Evolutionary conservation across 2,888 invertebrate species (phyloP).

Genomic region (Aphidius colemani): DNA sequence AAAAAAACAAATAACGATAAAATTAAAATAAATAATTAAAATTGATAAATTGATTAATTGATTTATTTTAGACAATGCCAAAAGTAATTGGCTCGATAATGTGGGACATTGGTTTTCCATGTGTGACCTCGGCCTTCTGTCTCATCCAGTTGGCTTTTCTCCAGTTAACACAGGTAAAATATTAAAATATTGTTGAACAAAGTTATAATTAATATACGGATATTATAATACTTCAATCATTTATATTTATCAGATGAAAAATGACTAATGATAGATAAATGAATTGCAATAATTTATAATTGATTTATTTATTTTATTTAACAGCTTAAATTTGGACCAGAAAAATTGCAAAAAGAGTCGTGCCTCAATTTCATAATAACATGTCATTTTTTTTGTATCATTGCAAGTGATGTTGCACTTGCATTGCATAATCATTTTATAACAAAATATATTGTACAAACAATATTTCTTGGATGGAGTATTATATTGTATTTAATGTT

Average conservation of each 20-base stretch:
- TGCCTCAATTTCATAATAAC: slow-evolving; percentile 62
- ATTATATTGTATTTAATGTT: slow-evolving; percentile 63
- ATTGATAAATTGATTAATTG: neutral
- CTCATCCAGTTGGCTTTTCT: slow-evolving; percentile 65
- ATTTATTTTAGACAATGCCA: slow-evolving; percentile 59
- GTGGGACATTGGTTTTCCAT: slow-evolving; percentile 66
- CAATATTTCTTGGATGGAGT: slow-evolving; percentile 64
- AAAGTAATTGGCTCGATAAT: slow-evolving; percentile 62
- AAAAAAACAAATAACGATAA: neutral
- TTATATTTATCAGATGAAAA: neutral
- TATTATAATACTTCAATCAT: neutral
- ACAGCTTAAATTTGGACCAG: slow-evolving; percentile 62
- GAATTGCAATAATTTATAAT: neutral
- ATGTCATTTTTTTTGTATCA: slow-evolving; percentile 62
- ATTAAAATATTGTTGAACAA: slow-evolving; percentile 11
- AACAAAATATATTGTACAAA: slow-evolving; percentile 61
- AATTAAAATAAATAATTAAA: neutral
- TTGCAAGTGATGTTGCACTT: slow-evolving; percentile 62
- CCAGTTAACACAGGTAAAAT: slow-evolving; percentile 63
- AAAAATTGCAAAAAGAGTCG: slow-evolving; percentile 61
- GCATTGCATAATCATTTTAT: slow-evolving; percentile 60
- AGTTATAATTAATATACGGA: neutral
- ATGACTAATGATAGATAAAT: neutral
- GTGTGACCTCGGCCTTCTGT: slow-evolving; percentile 65
- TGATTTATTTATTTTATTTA: neutral